A percentile compares a stretch with the other conserved stretches of the same genome.
Evolutionary conservation across 1,140 invertebrate genomes (phyloP).

Genomic region (Epicauta chinensis): DNA sequence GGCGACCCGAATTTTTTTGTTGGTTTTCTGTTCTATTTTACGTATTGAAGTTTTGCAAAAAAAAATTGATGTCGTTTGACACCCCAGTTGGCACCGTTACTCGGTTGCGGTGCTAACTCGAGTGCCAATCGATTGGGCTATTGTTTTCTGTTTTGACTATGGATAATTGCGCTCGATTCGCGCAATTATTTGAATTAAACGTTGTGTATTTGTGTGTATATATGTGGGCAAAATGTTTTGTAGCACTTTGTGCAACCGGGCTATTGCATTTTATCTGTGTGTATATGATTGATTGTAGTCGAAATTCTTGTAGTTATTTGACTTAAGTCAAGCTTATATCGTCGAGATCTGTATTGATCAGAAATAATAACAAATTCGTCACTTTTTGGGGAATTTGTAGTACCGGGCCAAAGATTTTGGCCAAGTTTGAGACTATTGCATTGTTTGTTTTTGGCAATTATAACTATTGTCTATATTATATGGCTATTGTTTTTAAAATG

Average conservation of each 20-base stretch:
- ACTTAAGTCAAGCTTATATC: neutral
- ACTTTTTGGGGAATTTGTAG: conserved; percentile 40
- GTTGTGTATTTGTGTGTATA: conserved; percentile 31
- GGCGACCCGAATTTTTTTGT: neutral
- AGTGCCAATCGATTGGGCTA: conserved; percentile 35
- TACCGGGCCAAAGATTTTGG: conserved; percentile 20
- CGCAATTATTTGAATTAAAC: conserved; percentile 1
- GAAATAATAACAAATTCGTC: conserved; percentile 23
- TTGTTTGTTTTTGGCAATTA: conserved; percentile 5
- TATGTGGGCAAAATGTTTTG: conserved; percentile 42
- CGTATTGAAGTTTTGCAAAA: conserved; percentile 19
- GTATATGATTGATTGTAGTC: conserved; percentile 12
- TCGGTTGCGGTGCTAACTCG: neutral
- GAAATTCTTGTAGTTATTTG: too few species aligned
- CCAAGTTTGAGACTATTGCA: conserved; percentile 34
- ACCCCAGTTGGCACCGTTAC: too few species aligned
- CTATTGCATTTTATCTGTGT: conserved; percentile 36
- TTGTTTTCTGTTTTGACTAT: conserved; percentile 33
- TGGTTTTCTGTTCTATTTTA: too few species aligned
- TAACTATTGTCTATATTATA: conserved; percentile 35
- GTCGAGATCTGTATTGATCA: neutral
- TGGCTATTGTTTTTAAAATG: conserved; percentile 23
- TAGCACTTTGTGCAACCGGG: conserved; percentile 44
- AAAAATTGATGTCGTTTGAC: conserved; percentile 24
- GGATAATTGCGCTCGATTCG: conserved; percentile 22